Evolutionary conservation across 2,888 invertebrate species (phyloP), one percentile per base, ranked within the genome.

Genomic region (Chrysolina americana): DNA sequence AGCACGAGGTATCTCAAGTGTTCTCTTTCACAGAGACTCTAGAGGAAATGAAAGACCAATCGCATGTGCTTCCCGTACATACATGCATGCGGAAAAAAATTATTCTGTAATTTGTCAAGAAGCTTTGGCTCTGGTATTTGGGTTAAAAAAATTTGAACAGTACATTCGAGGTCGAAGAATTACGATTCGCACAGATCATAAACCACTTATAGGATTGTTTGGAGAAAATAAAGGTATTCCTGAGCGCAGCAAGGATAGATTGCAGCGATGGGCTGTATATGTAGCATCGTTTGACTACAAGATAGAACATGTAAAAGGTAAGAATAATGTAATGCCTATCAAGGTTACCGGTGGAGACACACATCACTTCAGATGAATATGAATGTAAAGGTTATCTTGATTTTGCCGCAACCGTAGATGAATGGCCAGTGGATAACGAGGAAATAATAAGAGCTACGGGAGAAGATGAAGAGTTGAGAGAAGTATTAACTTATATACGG

Each of bases 161-260:
- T 86, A 85, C 80, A 77, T 86, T 48, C 50, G 79, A 23, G 84
- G 85, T 8, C 80, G 75, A n/a, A 73, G 81, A 19, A 85, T 86
- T 77, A 79, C 78, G 4, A 69, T 86, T 3, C 68, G 72, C 10
- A 81, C 83, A 0, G 86, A 87, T 72, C 85, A 85, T 69, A 85
- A 84, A 68, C 86, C 84, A 6, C 76, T 85, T 15, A 71, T 81
- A 66, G 81, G 81, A 0, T 47, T 83, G 10, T 83, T 85, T 70
- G 82, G 81, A 21, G 65, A 65, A 23, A 41, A 65, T 47, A 47
- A 65, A 44, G 44, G 21, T 11, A 65, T 65, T 15, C 65, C 65
- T 21, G 65, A 65, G n/a, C 10, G 65, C n/a, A 19, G 47, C 28
- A 36, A 41, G 19, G 41, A 64, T 44, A 6, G 64, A 5, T 17